phyloP scores from a whole-genome alignment of 2,797 vertebrate species.

The Poecile montanus region DNA sequence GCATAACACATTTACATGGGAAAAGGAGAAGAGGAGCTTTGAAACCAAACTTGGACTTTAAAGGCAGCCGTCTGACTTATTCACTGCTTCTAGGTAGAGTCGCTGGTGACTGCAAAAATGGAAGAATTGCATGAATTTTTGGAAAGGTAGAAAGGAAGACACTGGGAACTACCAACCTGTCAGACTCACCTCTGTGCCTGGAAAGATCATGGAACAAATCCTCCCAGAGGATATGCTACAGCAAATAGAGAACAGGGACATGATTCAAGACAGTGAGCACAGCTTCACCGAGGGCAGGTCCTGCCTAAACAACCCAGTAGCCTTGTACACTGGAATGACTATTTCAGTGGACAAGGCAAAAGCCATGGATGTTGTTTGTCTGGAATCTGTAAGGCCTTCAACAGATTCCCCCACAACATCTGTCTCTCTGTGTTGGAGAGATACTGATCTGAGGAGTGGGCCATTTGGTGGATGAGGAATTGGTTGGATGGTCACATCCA shows the following conservation, averaged over 20 bases:
- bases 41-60: not conserved
- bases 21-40: not conserved
- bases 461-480: not conserved
- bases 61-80: not conserved
- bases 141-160: not conserved
- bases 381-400: not conserved
- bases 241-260: not conserved
- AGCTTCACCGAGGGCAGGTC: not conserved
- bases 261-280: not conserved
- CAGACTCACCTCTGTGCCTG: not conserved
- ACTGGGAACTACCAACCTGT: not conserved
- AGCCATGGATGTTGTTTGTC: not conserved
- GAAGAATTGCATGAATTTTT: not conserved
- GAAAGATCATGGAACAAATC: not conserved
- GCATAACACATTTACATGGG: not conserved
- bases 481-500: not conserved
- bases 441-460: not conserved
- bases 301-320: not conserved
- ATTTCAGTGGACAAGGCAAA: not conserved
- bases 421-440: not conserved
- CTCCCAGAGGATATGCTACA: not conserved
- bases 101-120: not conserved
- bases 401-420: not conserved
- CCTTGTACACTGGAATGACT: not conserved
- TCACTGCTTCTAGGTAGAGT: not conserved